Base-by-base conservation (phyloP, 2,888 invertebrate genomes). In the Pseudococcus longispinus region DNA sequence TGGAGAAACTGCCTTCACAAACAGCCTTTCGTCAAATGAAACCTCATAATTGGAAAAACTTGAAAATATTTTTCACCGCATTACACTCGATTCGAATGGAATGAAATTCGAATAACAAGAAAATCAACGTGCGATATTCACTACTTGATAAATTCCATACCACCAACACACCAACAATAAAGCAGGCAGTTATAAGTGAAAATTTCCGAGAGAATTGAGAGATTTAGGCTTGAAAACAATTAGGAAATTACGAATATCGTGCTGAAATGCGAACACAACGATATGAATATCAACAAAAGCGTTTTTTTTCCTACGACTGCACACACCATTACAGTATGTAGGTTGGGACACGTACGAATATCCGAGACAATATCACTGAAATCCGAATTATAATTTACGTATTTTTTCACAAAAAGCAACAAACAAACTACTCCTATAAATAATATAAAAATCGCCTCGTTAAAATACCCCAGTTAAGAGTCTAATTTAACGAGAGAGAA, bases 401-500 rank as follows among this genome's bases (percentile, higher is more conserved):
- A 60, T 60, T 60, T 60, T 51, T 60, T 9, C 60, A 23, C 60
- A 20, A 8, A 60, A 60, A 60, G 60, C 60, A 60, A 60, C 60
- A 23, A 60, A 60, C 23, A 60, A 20, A 23, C 20, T 8, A 60
- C 60, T 51, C 3, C 51, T 23, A 60, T 60, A 60, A 60, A 60
- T 60, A 60, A 60, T 60, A 60, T 60, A 60, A 60, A 60, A 60
- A 74, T 29, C 74, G 18, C 18, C 74, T 74, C 74, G 74, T 32
- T 74, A 74, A 74, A 32, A 74, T 32, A 32, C 74, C 20, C 74
- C 32, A 74, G 26, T 74, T 60, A 60, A 74, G 32, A 74, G 32
- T 29, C 74, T 32, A 29, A 74, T 74, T 74, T 74, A 74, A 74
- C 74, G 74, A 74, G 74, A 60, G 9, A 60, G 23, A 32, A 74